These are phyloP conservation scores for Neoitamus cyanurus DNA, from an alignment of 2,888 invertebrate species.

Conservation along the genomic window DNA sequence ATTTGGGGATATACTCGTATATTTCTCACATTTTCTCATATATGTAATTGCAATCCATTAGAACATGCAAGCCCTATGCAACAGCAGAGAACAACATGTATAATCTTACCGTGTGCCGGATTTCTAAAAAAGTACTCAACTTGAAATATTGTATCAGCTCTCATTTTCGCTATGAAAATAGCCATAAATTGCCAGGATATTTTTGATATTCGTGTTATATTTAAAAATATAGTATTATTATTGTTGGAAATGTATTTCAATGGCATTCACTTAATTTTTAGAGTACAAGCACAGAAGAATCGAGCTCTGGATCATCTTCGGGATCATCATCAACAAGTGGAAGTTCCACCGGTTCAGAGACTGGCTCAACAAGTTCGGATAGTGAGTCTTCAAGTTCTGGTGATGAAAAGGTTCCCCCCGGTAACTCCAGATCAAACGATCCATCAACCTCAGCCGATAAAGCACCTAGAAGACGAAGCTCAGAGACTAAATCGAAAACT, in stretches of 20 bases:
- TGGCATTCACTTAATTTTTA: conserved; percentile 49
- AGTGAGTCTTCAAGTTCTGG: conserved; percentile 75
- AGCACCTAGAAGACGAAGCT: conserved; percentile 55
- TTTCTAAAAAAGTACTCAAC: no score
- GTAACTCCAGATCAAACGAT: conserved; percentile 59
- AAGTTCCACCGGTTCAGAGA: conserved; percentile 77
- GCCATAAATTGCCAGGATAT: no score
- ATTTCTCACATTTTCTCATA: no score
- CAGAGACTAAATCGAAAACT: conserved; percentile 57
- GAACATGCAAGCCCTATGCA: no score
- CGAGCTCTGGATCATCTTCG: conserved; percentile 75
- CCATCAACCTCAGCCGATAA: conserved; percentile 53
- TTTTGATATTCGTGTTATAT: no score
- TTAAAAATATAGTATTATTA: no score
- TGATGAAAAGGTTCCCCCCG: conserved; percentile 59
- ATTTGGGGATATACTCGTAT: no score
- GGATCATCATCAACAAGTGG: conserved; percentile 76
- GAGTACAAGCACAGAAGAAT: conserved; percentile 71
- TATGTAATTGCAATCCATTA: no score
- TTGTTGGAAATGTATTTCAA: background rate
- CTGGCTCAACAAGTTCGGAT: conserved; percentile 77
- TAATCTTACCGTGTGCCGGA: no score
- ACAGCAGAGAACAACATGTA: no score
- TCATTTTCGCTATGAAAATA: no score
- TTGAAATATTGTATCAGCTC: no score